Conservation (phyloP, 2,113 vertebrate genomes). For the Micronycteris hirsuta region DNA sequence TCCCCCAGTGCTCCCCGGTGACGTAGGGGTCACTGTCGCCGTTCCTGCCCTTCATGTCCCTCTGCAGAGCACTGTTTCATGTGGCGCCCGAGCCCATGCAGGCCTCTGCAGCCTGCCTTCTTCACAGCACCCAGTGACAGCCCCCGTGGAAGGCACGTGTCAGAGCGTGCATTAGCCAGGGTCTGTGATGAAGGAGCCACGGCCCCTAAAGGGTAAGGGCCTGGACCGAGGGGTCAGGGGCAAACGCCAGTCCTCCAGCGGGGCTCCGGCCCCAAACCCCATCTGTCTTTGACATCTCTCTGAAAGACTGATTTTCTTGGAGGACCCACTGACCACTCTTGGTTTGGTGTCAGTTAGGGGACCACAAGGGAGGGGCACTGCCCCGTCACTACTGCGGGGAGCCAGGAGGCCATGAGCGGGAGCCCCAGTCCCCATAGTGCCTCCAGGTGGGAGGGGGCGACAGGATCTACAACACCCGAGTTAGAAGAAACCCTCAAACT, state of each 20-base stretch:
- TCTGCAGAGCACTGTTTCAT: accelerated
- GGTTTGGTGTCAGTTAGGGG: not conserved
- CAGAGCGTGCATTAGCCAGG: accelerated
- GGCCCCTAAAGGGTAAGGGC: not conserved
- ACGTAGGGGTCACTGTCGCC: not conserved
- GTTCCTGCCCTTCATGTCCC: not conserved
- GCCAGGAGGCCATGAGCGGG: not conserved
- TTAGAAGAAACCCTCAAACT: not conserved
- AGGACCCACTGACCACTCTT: not conserved
- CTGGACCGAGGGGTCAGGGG: not conserved
- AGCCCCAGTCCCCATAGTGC: accelerated
- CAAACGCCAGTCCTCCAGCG: not conserved
- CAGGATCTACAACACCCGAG: no score
- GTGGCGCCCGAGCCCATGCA: accelerated
- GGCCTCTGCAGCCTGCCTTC: not conserved
- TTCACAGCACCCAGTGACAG: not conserved
- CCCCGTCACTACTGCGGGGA: not conserved
- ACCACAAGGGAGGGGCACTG: not conserved
- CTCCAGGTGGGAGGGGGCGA: not conserved
- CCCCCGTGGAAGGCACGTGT: not conserved
- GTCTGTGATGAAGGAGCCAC: not conserved
- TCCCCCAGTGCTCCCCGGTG: not conserved
- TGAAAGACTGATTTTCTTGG: not conserved
- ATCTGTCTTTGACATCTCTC: not conserved
- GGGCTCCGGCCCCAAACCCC: not conserved